phyloP scores from a whole-genome alignment of 2,113 vertebrate species.

The Ciconia maguari region DNA sequence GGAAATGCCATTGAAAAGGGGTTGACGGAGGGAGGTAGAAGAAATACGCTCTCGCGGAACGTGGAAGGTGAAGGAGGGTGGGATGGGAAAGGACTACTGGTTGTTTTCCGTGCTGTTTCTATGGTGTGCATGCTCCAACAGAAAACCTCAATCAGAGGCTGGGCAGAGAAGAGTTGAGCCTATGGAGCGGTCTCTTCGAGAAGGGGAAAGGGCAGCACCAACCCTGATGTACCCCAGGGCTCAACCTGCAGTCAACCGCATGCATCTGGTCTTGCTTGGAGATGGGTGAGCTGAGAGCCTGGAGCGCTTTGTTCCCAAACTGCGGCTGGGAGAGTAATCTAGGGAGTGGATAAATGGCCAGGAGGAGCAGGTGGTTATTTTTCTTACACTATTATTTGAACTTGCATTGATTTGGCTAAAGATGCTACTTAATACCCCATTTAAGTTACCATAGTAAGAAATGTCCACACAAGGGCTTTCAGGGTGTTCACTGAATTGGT shows the following conservation, averaged over 20 bases:
- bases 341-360: background rate
- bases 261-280: background rate
- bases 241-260: fast-evolving
- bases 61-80: background rate
- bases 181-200: background rate
- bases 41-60: fast-evolving
- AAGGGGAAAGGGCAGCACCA: background rate
- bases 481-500: background rate
- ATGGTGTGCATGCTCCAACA: fast-evolving
- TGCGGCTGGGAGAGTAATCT: background rate
- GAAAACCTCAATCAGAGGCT: background rate
- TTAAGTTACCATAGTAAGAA: background rate
- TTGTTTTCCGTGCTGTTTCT: background rate
- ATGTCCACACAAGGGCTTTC: background rate
- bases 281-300: background rate
- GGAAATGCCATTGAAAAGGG: background rate
- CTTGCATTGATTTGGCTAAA: background rate
- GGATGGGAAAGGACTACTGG: background rate
- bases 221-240: fast-evolving
- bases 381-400: background rate
- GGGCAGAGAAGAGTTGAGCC: background rate
- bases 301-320: background rate
- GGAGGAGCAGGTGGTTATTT: background rate
- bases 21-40: background rate
- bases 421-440: background rate